Percentiles rank a stretch among this genome's conserved stretches.
Conservation (phyloP, 2,113 vertebrate genomes). For the Crotalus viridis region DNA sequence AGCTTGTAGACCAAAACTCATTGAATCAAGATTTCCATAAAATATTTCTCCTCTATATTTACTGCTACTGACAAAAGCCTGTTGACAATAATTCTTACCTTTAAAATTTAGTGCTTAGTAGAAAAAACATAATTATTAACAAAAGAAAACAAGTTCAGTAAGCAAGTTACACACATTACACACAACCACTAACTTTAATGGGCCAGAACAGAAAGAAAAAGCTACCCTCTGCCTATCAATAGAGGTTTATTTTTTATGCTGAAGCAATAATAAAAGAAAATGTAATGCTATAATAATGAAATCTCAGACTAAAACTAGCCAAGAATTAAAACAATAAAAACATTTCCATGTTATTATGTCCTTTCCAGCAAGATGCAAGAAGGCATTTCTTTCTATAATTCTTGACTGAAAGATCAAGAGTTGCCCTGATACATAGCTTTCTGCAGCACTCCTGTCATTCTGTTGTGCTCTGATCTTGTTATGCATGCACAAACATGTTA, state of each 20-base stretch:
- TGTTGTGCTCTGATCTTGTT: slow-evolving; percentile 46
- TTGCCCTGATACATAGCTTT: background rate
- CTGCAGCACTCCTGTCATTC: slow-evolving; percentile 32
- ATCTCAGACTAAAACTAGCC: slow-evolving; percentile 40
- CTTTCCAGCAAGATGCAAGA: slow-evolving; percentile 23
- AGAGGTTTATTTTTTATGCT: slow-evolving; percentile 44
- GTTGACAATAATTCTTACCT: slow-evolving; percentile 45
- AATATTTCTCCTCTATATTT: slow-evolving; percentile 43
- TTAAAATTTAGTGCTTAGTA: slow-evolving; percentile 35
- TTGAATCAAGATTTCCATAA: slow-evolving; percentile 33
- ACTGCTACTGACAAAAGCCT: slow-evolving; percentile 16
- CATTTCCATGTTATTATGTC: slow-evolving; percentile 46
- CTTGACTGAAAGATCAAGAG: slow-evolving; percentile 13
- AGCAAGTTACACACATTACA: slow-evolving; percentile 34
- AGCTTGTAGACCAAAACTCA: background rate
- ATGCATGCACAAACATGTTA: slow-evolving; percentile 55
- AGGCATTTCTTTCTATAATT: slow-evolving; percentile 32
- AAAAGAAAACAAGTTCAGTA: slow-evolving; percentile 22
- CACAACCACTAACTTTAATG: slow-evolving; percentile 48
- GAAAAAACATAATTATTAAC: slow-evolving; percentile 41
- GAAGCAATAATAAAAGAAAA: slow-evolving; percentile 32
- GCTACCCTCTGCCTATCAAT: slow-evolving; percentile 34
- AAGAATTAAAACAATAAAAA: slow-evolving; percentile 52
- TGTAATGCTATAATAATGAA: slow-evolving; percentile 35
- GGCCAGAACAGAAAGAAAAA: background rate